Percentiles rank a stretch among this genome's conserved stretches.
phyloP scores from a whole-genome alignment of 2,797 vertebrate species.

The Poecilia velifera region DNA sequence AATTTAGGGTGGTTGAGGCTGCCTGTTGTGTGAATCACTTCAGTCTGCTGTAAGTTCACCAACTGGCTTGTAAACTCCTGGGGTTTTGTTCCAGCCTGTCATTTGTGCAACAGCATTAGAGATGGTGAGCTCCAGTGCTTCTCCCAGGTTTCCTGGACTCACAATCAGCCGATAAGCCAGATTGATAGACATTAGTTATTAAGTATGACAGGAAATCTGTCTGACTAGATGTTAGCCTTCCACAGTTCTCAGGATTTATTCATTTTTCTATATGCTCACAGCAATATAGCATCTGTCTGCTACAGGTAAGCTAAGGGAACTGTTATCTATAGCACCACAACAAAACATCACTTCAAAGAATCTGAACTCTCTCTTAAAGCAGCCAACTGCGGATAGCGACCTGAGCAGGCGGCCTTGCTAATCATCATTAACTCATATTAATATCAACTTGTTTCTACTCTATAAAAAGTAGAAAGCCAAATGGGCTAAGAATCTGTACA shows the following conservation, averaged over 20 bases:
- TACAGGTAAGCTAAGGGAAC: neutral
- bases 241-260: neutral
- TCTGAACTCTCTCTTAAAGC: neutral
- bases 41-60: neutral
- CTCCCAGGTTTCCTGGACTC: neutral
- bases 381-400: neutral
- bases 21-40: neutral
- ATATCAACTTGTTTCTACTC: neutral
- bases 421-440: neutral
- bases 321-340: neutral
- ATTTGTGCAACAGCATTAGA: neutral
- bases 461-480: neutral
- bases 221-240: neutral
- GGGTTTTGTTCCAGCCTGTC: neutral
- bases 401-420: neutral
- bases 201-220: neutral
- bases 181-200: too few relatives aligned
- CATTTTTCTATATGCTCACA: neutral
- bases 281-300: neutral
- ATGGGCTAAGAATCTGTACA: neutral
- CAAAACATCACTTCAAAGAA: neutral
- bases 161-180: neutral
- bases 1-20: neutral
- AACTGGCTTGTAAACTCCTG: neutral
- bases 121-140: neutral